phyloP scores from a whole-genome alignment of 2,113 vertebrate genomes.

The Asarcornis scutulata region DNA sequence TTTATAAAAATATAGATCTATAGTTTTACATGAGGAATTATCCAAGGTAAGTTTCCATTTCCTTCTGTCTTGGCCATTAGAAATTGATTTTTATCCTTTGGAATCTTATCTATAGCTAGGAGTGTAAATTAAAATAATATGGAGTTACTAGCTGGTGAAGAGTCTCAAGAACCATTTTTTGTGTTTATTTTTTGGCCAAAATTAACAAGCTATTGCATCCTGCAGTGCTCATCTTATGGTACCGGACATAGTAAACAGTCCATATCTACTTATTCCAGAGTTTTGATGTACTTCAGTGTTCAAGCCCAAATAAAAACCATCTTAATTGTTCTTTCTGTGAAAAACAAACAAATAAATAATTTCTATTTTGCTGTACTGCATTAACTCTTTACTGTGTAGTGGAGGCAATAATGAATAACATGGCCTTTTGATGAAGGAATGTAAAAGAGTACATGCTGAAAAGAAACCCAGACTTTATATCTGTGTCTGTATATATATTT shows the following conservation, averaged over 20 bases:
- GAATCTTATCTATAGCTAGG: not conserved
- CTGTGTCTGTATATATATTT: not conserved
- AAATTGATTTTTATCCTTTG: conserved; percentile 19
- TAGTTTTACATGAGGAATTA: conserved; percentile 61
- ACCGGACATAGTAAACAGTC: not conserved
- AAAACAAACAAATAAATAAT: not conserved
- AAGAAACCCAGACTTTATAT: conserved; percentile 7
- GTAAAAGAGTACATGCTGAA: conserved; percentile 32
- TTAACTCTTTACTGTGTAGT: conserved; percentile 43
- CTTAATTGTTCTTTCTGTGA: not conserved
- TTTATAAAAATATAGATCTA: conserved; percentile 71
- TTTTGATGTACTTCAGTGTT: conserved; percentile 6
- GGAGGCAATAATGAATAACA: conserved; percentile 4
- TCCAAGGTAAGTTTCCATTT: conserved; percentile 20
- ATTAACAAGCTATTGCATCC: not conserved
- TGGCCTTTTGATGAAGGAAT: conserved; percentile 38
- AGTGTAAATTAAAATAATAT: not conserved
- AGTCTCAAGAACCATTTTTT: not conserved
- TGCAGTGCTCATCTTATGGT: not conserved
- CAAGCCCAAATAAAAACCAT: not conserved
- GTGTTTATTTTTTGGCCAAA: not conserved
- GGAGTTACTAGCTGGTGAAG: not conserved
- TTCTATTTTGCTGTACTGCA: conserved; percentile 23
- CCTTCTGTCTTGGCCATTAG: not conserved
- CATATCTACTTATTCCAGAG: not conserved